Evolutionary conservation across 2,888 invertebrate species (phyloP).

Genomic region (Papilio protenor): DNA sequence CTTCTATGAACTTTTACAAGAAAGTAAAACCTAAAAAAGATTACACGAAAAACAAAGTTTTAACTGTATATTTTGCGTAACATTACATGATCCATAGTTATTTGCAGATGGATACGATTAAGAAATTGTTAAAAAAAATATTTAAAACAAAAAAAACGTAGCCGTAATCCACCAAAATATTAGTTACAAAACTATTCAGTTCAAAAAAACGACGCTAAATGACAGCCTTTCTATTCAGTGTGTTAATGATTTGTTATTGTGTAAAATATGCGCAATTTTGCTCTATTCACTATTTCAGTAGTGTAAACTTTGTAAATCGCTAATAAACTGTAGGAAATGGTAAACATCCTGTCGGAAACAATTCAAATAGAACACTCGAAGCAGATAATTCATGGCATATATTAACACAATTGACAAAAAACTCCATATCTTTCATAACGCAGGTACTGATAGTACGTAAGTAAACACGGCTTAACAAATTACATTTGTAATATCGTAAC

Average conservation of each 20-base stretch:
- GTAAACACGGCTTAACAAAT: background rate
- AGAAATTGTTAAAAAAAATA: no score
- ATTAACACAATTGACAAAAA: slow-evolving; percentile 8
- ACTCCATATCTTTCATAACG: slow-evolving; percentile 3
- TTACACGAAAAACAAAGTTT: no score
- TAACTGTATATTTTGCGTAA: no score
- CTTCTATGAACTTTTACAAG: no score
- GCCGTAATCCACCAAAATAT: background rate
- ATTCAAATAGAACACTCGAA: slow-evolving; percentile 8
- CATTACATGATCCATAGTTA: no score
- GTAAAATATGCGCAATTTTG: background rate
- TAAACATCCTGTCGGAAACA: slow-evolving; percentile 25
- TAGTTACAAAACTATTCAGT: background rate
- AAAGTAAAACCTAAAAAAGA: no score
- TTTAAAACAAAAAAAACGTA: background rate
- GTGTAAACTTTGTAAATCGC: slow-evolving; percentile 1
- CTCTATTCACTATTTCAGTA: background rate
- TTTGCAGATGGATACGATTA: no score
- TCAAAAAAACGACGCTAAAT: background rate
- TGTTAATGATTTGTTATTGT: background rate
- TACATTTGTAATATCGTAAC: background rate
- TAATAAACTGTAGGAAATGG: slow-evolving; percentile 12
- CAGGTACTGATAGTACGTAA: background rate
- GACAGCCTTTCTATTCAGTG: background rate
- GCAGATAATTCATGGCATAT: slow-evolving; percentile 5